Percentiles rank a stretch among this genome's conserved stretches.
Conservation (phyloP, 2,888 invertebrate genomes). For the Fragum whitleyi region DNA sequence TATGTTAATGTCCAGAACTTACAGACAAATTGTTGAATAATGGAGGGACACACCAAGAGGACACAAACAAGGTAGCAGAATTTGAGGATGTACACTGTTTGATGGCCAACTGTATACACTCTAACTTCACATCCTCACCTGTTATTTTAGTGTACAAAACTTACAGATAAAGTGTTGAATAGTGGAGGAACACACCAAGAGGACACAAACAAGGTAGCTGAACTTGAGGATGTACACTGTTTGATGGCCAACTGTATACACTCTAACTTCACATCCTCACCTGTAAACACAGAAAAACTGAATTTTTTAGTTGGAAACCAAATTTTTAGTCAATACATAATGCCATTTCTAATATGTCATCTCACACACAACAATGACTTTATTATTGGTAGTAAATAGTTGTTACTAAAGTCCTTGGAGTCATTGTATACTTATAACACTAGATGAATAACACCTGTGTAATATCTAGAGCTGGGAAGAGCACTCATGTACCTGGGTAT, state of each 20-base stretch:
- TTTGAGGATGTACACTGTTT: constrained; percentile 74
- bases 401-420: too few species aligned
- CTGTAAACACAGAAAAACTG: constrained; percentile 60
- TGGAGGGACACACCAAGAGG: constrained; percentile 80
- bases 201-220: constrained; percentile 78
- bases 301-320: too few species aligned
- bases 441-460: too few species aligned
- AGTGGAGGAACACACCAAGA: constrained; percentile 80
- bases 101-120: constrained; percentile 74
- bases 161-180: constrained; percentile 76
- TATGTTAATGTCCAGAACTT: too few species aligned
- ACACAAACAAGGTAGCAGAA: constrained; percentile 78
- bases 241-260: constrained; percentile 75
- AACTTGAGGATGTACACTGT: constrained; percentile 74
- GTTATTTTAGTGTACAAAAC: too few species aligned
- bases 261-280: constrained; percentile 66
- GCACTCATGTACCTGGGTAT: too few species aligned
- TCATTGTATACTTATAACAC: too few species aligned
- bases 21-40: constrained; percentile 77
- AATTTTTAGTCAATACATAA: too few species aligned
- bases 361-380: too few species aligned
- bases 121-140: constrained; percentile 70
- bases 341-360: too few species aligned
- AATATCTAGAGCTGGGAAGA: too few species aligned
- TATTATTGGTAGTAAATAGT: too few species aligned